phyloP scores from a whole-genome alignment of 2,797 vertebrate species.

The Carduelis carduelis region DNA sequence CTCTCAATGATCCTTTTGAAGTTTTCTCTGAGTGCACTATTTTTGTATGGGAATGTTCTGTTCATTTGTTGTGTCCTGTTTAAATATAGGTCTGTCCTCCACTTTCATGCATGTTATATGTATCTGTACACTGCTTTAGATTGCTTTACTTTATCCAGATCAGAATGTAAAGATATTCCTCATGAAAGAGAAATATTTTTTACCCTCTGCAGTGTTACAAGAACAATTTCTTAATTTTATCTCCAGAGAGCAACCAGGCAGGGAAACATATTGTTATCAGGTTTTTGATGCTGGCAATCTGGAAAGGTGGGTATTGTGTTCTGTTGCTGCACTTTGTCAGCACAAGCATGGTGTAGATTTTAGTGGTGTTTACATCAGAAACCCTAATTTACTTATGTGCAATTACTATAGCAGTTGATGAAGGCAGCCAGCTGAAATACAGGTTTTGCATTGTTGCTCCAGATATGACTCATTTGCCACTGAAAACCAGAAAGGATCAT shows the following conservation, averaged over 20 bases:
- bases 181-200: not conserved
- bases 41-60: not conserved
- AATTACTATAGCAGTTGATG: not conserved
- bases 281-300: not conserved
- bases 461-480: not conserved
- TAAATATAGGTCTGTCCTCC: not conserved
- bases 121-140: not conserved
- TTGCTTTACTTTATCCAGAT: not conserved
- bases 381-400: not conserved
- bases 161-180: not conserved
- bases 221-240: slow-evolving; percentile 2
- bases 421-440: not conserved
- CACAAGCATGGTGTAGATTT: not conserved
- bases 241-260: not conserved
- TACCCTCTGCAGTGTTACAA: not conserved
- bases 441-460: not conserved
- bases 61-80: not conserved
- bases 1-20: not conserved
- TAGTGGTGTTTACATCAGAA: not conserved
- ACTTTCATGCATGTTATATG: not conserved
- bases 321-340: not conserved
- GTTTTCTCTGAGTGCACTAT: not conserved
- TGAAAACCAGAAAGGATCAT: not conserved
- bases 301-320: not conserved
- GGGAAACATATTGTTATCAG: not conserved